These are phyloP conservation scores for Coryphaenoides rupestris DNA, from an alignment of 2,113 vertebrate species.

Conservation along the genomic window DNA sequence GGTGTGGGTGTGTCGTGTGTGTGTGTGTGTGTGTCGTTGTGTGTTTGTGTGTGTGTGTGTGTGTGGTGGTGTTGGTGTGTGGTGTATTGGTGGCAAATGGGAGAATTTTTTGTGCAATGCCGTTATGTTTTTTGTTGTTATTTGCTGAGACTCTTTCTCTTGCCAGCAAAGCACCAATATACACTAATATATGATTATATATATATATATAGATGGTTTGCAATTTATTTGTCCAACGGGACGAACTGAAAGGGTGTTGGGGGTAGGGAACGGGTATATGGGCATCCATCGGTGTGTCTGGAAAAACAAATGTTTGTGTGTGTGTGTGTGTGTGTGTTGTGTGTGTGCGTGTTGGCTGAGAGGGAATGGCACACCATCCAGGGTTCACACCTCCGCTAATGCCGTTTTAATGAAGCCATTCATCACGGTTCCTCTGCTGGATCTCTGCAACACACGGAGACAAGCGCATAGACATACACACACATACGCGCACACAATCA, in stretches of 20 bases:
- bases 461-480: slow-evolving; percentile 15
- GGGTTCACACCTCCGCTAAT: slow-evolving; percentile 69
- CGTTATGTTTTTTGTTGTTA: no score
- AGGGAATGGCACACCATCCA: slow-evolving; percentile 34
- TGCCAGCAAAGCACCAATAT: no score
- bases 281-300: slow-evolving; percentile 9
- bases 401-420: slow-evolving; percentile 78
- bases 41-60: no score
- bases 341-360: slow-evolving; percentile 29
- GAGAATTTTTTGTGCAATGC: no score
- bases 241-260: no score
- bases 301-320: slow-evolving; percentile 28
- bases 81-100: not conserved
- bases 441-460: slow-evolving; percentile 45
- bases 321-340: slow-evolving; percentile 21
- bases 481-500: not conserved
- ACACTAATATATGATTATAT: no score
- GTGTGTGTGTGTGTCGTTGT: no score
- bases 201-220: no score
- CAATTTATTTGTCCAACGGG: no score
- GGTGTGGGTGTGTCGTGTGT: not conserved
- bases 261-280: not conserved
- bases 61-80: no score
- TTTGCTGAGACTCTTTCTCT: no score
- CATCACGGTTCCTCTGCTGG: slow-evolving; percentile 62